Base-by-base conservation (phyloP, 2,113 vertebrate species). In the Penelope pileata region DNA sequence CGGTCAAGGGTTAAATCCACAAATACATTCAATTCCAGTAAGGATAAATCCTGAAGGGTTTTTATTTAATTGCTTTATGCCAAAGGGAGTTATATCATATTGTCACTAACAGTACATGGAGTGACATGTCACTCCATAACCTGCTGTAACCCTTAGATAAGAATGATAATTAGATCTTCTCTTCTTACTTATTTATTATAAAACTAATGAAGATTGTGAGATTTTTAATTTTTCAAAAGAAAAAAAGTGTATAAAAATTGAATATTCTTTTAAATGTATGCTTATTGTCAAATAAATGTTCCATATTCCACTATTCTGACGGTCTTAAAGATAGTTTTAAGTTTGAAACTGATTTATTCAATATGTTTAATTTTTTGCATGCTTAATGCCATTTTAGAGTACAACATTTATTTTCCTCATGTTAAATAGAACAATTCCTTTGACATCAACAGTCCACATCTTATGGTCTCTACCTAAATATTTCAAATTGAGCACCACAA, bases 61-160 rank as follows among this genome's bases (percentile, higher is more conserved):
- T 94, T 91, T 68, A 89, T 23, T 85, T 26, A 95, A 47, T 66
- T 83, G 29, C 9, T 70, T 76, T 73, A 78, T 92, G 58, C 29
- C 73, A 70, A 83, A 82, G 83, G 75, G n/a, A 76, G 15, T 75
- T 84, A 79, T 78, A 67, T 69, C 34, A 42, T 63, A 75, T 38
- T 70, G 56, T 48, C 10, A 66, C 8, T 67, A 74, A 59, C 24
- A 77, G 63, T 74, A 56, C 23, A 13, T 30, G 11, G 40, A 48
- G 22, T 58, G 40, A 27, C 30, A 59, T 12, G 21, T 75, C 9
- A 30, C 48, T 82, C 84, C 17, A 47, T 40, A 91, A 70, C 32
- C 23, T 51, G 19, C 6, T 32, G 12, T 58, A 60, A 83, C 30
- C 30, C 15, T 45, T 69, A 59, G 47, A 63, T 88, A 53, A 53